phyloP scores from a whole-genome alignment of 1,140 invertebrate species.

The Chironomus striatipennis region DNA sequence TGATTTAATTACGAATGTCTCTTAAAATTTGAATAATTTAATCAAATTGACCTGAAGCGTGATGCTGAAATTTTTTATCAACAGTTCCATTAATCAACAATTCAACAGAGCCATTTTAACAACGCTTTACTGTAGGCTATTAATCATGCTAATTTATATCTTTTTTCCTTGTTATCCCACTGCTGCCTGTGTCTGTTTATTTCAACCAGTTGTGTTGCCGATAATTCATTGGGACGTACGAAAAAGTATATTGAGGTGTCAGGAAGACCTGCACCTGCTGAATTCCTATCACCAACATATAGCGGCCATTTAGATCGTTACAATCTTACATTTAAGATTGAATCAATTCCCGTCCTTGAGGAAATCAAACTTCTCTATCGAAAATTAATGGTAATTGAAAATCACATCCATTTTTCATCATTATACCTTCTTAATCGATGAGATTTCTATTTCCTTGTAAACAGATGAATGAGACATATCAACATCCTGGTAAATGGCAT shows the following conservation, averaged over 20 bases:
- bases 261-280: constrained; percentile 43
- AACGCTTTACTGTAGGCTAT: background rate
- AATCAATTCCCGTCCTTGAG: constrained; percentile 46
- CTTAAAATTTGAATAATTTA: background rate
- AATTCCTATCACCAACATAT: constrained; percentile 41
- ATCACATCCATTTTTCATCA: constrained; percentile 18
- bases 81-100: background rate
- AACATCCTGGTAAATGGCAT: constrained; percentile 46
- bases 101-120: background rate
- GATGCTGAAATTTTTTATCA: background rate
- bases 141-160: constrained; percentile 13
- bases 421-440: background rate
- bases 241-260: constrained; percentile 46
- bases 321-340: constrained; percentile 49
- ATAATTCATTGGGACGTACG: constrained; percentile 42
- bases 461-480: constrained; percentile 46
- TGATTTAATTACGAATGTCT: background rate
- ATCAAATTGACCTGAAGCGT: background rate
- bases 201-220: constrained; percentile 41
- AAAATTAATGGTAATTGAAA: constrained; percentile 41
- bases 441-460: constrained; percentile 4
- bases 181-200: background rate
- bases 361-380: constrained; percentile 48
- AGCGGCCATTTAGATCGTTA: constrained; percentile 42
- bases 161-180: background rate